Base-by-base conservation (phyloP, 2,113 vertebrate genomes). In the Oreochromis niloticus region DNA sequence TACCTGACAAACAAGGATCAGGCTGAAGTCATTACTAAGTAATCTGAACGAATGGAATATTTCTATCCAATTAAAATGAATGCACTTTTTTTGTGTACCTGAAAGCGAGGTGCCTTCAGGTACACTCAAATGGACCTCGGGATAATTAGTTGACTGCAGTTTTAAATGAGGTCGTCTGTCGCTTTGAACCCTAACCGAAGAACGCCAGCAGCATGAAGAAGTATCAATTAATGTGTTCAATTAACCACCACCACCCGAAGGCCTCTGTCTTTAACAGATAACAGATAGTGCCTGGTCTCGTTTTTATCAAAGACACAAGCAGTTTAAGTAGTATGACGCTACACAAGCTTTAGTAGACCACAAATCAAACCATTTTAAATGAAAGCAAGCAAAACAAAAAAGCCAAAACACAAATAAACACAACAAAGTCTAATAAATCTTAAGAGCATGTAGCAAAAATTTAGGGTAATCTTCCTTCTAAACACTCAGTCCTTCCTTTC, bases 81-180 rank as follows among this genome's bases (percentile, higher is more conserved):
- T 0, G 9, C 14, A 0, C 41, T 30, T 73, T 46, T 27, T 27
- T 0, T 1, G 22, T 0, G 41, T 7, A 30, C 41, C 41, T 73
- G 68, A 27, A 46, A 10, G 68, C 4, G 22, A 73, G 68, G 68
- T 0, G 41, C 68, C 24, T 27, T 73, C 4, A 73, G 19, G 61
- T 66, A 66, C 4, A 1, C 14, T 46, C 8, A 73, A 27, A 27
- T 46, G 41, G 41, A 46, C 68, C 68, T 73, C 22, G 3, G 68
- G 14, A 73, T 73, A 73, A 73, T 73, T 73, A 48, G 41, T 48
- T 48, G 68, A 11, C 22, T 6, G 0, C 68, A 73, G 19, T 73
- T 73, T 73, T 73, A 73, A 73, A 48, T 73, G 22, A 48, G 22
- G 41, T 48, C 22, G 4, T 73, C 68, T 73, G 68, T 48, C 14